Evolutionary conservation across 2,113 vertebrate genomes (phyloP).

Genomic region (Myrmophylax atrothorax): DNA sequence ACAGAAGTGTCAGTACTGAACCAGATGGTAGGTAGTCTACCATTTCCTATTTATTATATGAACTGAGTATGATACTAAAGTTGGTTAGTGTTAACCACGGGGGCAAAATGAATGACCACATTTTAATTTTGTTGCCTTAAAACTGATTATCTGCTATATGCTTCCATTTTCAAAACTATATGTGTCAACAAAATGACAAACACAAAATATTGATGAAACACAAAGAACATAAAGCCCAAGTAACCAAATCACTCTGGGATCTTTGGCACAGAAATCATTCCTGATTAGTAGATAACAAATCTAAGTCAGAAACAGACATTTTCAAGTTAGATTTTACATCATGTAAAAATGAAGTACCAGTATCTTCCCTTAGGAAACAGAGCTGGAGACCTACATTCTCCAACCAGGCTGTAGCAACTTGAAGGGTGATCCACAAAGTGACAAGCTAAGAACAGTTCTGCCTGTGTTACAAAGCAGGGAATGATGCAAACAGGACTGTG

Average conservation of each 20-base stretch:
- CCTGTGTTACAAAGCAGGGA: not conserved
- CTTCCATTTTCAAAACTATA: not conserved
- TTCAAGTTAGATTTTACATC: not conserved
- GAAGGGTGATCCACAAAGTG: not conserved
- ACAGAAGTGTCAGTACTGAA: not conserved
- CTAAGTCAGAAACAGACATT: not conserved
- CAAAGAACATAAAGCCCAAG: not conserved
- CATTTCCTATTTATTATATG: not conserved
- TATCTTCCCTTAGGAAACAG: not conserved
- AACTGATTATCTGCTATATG: not conserved
- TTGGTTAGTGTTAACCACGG: not conserved
- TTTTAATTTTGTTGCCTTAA: not conserved
- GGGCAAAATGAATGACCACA: not conserved
- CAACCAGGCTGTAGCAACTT: not conserved
- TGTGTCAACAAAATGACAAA: not conserved
- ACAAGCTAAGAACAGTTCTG: not conserved
- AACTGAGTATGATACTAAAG: not conserved
- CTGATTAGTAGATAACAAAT: not conserved
- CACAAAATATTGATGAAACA: conserved; percentile 27
- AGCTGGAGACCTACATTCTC: not conserved
- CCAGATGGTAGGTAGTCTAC: not conserved
- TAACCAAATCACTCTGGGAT: not conserved
- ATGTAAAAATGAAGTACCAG: not conserved
- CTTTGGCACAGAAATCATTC: not conserved
- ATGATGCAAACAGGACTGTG: not conserved